phyloP scores from a whole-genome alignment of 2,888 invertebrate species.

The Spodoptera littoralis region DNA sequence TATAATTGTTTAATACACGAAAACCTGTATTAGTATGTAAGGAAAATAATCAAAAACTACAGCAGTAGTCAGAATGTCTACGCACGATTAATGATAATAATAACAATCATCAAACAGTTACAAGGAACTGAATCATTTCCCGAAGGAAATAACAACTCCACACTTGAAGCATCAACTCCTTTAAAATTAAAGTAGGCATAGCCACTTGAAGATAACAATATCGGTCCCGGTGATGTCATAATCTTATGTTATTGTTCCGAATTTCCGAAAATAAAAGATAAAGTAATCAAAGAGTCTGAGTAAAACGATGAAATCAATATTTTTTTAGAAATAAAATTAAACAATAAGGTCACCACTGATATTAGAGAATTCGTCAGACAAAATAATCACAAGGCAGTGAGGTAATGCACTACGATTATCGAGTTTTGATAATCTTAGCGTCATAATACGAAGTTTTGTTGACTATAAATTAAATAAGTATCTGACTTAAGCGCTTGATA shows the following conservation, averaged over 20 bases:
- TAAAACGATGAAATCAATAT: conserved; percentile 19
- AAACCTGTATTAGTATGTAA: background rate
- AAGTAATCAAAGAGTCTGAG: conserved; percentile 22
- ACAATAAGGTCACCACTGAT: conserved; percentile 30
- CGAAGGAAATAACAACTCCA: conserved; percentile 13
- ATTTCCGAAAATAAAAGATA: conserved; percentile 18
- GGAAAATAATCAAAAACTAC: conserved; percentile 24
- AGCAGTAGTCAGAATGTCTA: conserved; percentile 58
- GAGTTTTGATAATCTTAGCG: conserved; percentile 10
- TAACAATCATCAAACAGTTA: conserved; percentile 25
- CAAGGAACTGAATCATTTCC: conserved; percentile 50
- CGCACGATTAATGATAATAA: conserved; percentile 27
- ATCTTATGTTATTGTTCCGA: conserved; percentile 11
- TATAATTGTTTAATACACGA: too few species aligned
- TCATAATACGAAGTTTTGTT: conserved; percentile 15
- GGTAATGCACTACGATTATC: conserved; percentile 10
- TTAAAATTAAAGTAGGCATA: conserved; percentile 5
- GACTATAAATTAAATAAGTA: conserved; percentile 2
- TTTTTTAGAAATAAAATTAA: conserved; percentile 21
- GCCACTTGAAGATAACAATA: conserved; percentile 5
- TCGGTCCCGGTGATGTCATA: conserved; percentile 13
- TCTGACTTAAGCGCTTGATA: conserved; percentile 1
- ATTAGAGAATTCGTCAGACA: conserved; percentile 23
- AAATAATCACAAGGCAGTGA: conserved; percentile 17
- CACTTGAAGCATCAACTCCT: background rate